phyloP scores from a whole-genome alignment of 2,113 vertebrate genomes.

The Burhinus oedicnemus region DNA sequence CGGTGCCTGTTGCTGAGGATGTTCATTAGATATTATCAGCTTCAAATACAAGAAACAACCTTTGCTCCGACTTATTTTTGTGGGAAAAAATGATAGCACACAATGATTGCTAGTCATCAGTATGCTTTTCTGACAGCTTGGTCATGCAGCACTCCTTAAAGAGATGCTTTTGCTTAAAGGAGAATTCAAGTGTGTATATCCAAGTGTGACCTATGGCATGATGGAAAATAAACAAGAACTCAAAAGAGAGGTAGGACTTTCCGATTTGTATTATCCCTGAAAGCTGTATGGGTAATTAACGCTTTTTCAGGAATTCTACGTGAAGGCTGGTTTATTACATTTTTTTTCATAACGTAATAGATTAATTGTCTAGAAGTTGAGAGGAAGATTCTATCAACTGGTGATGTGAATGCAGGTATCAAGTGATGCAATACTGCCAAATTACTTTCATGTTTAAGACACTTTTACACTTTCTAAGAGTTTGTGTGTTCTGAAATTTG shows the following conservation, averaged over 20 bases:
- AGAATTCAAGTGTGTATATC: neutral
- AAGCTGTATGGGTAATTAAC: neutral
- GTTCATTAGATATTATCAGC: neutral
- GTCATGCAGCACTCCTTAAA: neutral
- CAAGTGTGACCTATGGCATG: neutral
- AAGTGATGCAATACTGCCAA: neutral
- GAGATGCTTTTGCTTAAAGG: neutral
- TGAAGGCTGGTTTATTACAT: neutral
- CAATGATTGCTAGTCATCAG: neutral
- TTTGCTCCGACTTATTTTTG: conserved; percentile 21
- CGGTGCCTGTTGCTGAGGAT: neutral
- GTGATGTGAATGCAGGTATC: neutral
- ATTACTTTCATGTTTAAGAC: neutral
- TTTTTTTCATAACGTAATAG: neutral
- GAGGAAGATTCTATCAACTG: neutral
- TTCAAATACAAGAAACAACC: neutral
- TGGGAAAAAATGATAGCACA: neutral
- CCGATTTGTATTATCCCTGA: neutral
- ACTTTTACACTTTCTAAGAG: neutral
- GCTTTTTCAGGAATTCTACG: neutral
- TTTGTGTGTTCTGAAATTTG: neutral
- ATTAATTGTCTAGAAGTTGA: neutral
- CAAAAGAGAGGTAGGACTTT: neutral
- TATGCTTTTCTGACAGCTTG: neutral
- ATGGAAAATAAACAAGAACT: neutral